Base-by-base conservation (phyloP, 1,140 invertebrate species). In the Anoplolepis gracilipes region DNA sequence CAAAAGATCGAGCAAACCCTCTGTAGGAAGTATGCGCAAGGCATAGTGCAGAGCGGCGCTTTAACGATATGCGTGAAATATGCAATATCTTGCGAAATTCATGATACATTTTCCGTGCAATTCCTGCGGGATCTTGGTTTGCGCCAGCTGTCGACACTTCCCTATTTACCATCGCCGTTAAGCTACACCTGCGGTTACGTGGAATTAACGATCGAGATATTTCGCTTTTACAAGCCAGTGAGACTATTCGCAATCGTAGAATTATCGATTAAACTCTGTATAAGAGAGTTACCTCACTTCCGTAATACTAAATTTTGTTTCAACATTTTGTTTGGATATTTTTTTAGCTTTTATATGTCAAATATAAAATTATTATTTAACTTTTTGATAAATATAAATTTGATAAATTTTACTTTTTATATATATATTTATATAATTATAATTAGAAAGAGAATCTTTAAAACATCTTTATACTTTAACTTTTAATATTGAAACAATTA, bases 141-240 rank as follows among this genome's bases (percentile, higher is more conserved):
- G 28, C 33, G n/a, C 87, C 87, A 85, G 33, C 87, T 88, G 86
- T 77, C 87, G 67, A 88, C 61, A 72, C 55, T 33, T 85, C 76
- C 70, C 87, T 81, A 82, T 70, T 88, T 85, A 85, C 69, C 49
- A 69, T 57, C 30, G 75, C 77, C 87, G 59, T 88, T 88, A 67
- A 88, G 46, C 64, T 59, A 49, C 73, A 65, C 42, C 67, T 42
- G 57, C 57, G 81, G 81, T 84, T 84, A 77, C 72, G 55, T 76
- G 25, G 75, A 59, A 82, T 82, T 82, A 82, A 82, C 78, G 78
- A 55, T 42, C 28, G 53, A 61, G 55, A 82, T 82, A 82, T 73
- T 72, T 72, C 67, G 69, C 36, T 28, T 72, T 57, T 82, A 61
- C 53, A 25, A 73, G 36, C 64, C 64, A 28, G 42, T 1, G 81